Conservation (phyloP, 2,797 vertebrate species). For the Pelodytes ibericus region DNA sequence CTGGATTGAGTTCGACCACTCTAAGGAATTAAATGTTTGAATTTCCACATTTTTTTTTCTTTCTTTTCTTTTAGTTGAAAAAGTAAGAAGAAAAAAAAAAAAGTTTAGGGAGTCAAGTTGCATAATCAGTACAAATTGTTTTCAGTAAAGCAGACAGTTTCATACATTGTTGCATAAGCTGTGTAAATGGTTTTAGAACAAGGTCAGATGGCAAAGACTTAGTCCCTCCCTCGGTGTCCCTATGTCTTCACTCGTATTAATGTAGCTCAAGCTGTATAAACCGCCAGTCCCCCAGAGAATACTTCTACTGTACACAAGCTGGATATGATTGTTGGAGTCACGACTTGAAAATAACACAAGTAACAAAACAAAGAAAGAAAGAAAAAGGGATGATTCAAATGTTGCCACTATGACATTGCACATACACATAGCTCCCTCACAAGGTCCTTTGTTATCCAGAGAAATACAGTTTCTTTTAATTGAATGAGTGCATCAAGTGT, state of each 20-base stretch:
- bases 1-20: conserved; percentile 51
- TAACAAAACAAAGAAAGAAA: conserved; percentile 2
- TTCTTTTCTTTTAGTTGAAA: conserved; percentile 1
- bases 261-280: conserved; percentile 11
- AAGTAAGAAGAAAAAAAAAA: conserved; percentile 12
- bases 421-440: neutral
- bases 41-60: conserved; percentile 35
- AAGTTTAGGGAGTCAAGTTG: conserved; percentile 34
- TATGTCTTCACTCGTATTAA: conserved; percentile 26
- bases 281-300: neutral
- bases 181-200: conserved; percentile 34
- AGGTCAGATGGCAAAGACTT: conserved; percentile 44
- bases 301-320: conserved; percentile 27
- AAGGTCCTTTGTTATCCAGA: neutral
- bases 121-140: conserved; percentile 46
- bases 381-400: conserved; percentile 1
- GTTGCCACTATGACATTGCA: conserved; percentile 10
- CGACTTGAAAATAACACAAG: conserved; percentile 27
- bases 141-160: conserved; percentile 36
- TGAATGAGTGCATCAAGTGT: no score
- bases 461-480: no score
- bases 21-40: conserved; percentile 47
- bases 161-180: conserved; percentile 45
- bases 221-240: conserved; percentile 12
- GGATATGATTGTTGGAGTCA: conserved; percentile 38